Base-by-base conservation (phyloP, 2,113 vertebrate genomes). In the Carassius gibelio region DNA sequence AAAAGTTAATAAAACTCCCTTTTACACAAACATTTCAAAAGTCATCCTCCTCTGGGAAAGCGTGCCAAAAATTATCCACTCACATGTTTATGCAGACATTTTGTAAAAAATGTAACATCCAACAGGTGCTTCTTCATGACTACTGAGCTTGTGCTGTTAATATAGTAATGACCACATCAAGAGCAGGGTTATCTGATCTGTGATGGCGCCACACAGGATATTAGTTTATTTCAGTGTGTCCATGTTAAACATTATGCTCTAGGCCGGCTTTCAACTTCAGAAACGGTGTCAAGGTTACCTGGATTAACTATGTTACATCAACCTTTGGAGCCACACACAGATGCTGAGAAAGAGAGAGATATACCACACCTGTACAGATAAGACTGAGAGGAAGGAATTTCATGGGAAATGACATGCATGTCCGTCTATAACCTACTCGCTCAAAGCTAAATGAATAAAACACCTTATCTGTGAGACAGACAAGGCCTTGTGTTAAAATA, bases 181-280 rank as follows among this genome's bases (percentile, higher is more conserved):
- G 36, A 69, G 45, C 34, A 30, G 30, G 30, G 84, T 89, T 88
- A 87, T 88, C 83, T 85, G 91, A 92, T 92, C 88, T 90, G 74
- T 74, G 59, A 50, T 79, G 89, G 88, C 88, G 78, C 88, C 86
- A 34, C 68, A 71, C 80, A 74, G 81, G 84, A 69, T 14, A 62
- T 62, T 42, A 87, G 90, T 89, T 90, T 87, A 89, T 84, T 90
- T 77, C 62, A 89, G 87, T 59, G 48, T 78, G 82, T 84, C 45
- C 50, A 81, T 66, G 55, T 87, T 59, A 85, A 72, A 85, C 77
- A 87, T 8, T 84, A 82, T n/a, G 14, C 81, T 76, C 82, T 10
- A 66, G 81, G 82, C 48, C 57, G 15, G 10, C 50, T n/a, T 57
- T 36, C 34, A 30, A 19, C 19, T 0, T 55, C 80, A 78, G 14